Evolutionary conservation across 2,888 invertebrate species (phyloP).

Genomic region (Morinoia aosen): DNA sequence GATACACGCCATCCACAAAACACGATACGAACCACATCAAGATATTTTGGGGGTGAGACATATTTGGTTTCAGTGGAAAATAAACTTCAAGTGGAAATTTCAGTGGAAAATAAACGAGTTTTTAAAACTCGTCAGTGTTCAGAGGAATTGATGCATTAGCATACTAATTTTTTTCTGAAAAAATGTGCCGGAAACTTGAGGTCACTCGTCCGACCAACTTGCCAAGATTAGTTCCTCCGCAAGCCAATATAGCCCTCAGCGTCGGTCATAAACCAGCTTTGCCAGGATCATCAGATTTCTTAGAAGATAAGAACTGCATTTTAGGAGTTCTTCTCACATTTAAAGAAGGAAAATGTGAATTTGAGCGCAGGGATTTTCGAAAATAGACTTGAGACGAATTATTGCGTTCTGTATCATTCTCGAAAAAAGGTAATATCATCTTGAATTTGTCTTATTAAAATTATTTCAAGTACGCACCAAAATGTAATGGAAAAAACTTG

Average conservation of each 20-base stretch:
- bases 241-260: slow-evolving; percentile 3
- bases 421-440: background rate
- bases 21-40: too few relatives aligned
- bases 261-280: background rate
- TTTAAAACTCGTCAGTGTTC: background rate
- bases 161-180: background rate
- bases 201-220: background rate
- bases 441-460: background rate
- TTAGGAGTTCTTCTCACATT: background rate
- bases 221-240: background rate
- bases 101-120: too few relatives aligned
- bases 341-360: slow-evolving; percentile 9
- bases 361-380: background rate
- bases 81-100: too few relatives aligned
- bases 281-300: slow-evolving; percentile 14
- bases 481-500: background rate
- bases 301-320: background rate
- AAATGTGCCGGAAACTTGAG: background rate
- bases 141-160: background rate
- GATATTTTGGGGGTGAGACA: too few relatives aligned
- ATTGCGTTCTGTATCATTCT: background rate
- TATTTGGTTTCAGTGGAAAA: too few relatives aligned
- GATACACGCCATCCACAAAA: too few relatives aligned
- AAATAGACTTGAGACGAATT: background rate
- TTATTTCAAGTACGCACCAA: background rate